phyloP scores from a whole-genome alignment of 2,113 vertebrate species.

The Acrocephalus kingi region DNA sequence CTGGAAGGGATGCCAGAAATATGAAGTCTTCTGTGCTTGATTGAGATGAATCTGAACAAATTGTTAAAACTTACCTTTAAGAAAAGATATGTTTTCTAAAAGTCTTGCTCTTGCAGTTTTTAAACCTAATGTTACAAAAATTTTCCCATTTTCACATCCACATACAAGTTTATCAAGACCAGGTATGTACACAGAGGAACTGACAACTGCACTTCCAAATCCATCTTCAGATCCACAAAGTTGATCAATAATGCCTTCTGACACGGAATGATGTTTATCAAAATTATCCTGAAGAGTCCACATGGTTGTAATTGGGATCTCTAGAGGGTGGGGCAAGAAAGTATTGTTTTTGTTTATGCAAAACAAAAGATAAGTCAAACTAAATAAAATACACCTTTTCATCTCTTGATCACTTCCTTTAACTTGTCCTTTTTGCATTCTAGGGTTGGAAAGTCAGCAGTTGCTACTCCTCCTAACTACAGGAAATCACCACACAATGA shows the following conservation, averaged over 20 bases:
- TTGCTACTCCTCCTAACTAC: neutral
- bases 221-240: constrained; percentile 42
- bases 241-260: constrained; percentile 65
- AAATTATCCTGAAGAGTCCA: constrained; percentile 78
- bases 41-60: neutral
- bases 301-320: constrained; percentile 70
- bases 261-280: constrained; percentile 50
- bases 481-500: neutral
- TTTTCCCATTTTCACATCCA: constrained; percentile 78
- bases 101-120: constrained; percentile 73
- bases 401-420: neutral
- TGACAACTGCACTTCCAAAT: constrained; percentile 16
- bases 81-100: constrained; percentile 41
- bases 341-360: neutral
- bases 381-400: neutral
- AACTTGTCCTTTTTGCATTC: neutral
- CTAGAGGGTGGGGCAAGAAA: constrained; percentile 10
- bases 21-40: neutral
- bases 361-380: neutral
- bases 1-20: neutral
- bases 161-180: constrained; percentile 76
- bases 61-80: constrained; percentile 63
- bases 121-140: constrained; percentile 71
- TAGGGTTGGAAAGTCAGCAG: neutral
- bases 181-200: constrained; percentile 73